phyloP scores from a whole-genome alignment of 2,113 vertebrate species.

The Dipodomys merriami region DNA sequence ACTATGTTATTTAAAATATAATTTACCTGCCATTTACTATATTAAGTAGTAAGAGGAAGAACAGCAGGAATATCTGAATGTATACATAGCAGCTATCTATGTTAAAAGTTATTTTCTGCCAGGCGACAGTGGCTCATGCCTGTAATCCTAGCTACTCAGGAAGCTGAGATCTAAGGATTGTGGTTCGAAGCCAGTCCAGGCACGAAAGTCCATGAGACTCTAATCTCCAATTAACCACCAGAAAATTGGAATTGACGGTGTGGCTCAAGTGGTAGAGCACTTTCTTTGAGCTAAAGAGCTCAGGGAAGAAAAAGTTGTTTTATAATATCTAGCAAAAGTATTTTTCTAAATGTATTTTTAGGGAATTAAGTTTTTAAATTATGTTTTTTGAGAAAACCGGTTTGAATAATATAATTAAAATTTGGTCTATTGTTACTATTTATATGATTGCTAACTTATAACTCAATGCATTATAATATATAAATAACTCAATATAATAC shows the following conservation, averaged over 20 bases:
- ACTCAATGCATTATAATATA: neutral
- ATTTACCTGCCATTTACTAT: neutral
- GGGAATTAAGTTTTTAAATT: neutral
- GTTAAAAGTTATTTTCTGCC: too few relatives aligned
- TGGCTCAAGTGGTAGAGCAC: too few relatives aligned
- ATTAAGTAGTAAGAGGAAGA: conserved; percentile 1
- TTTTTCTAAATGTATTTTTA: conserved; percentile 5
- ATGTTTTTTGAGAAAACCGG: conserved; percentile 12
- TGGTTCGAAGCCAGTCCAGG: too few relatives aligned
- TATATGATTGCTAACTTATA: conserved; percentile 26
- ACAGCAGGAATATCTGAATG: neutral
- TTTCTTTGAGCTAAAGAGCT: too few relatives aligned
- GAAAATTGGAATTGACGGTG: too few relatives aligned
- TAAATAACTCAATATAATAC: neutral
- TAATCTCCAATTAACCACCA: too few relatives aligned
- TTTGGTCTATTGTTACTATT: neutral
- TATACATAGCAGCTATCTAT: neutral
- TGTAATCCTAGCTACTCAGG: too few relatives aligned
- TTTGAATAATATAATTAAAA: conserved; percentile 29
- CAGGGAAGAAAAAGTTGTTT: neutral
- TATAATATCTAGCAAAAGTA: conserved; percentile 5
- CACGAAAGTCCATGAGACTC: too few relatives aligned
- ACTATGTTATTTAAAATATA: neutral
- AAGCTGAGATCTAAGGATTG: too few relatives aligned
- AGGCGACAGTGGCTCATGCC: too few relatives aligned